Base-by-base conservation (phyloP, 2,888 invertebrate genomes). In the Cheilosia vulpina region DNA sequence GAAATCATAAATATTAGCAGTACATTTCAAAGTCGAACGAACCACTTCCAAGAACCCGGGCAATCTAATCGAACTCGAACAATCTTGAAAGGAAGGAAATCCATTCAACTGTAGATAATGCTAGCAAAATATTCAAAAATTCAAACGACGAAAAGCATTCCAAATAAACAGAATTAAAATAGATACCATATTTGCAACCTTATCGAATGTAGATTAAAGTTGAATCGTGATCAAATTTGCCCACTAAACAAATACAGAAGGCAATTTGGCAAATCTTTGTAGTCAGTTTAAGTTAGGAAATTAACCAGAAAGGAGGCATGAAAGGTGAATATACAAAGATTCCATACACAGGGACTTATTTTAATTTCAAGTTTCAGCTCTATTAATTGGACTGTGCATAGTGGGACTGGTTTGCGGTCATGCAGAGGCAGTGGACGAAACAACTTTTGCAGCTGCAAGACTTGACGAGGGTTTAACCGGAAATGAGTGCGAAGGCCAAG, bases 401-500 rank as follows among this genome's bases (percentile, higher is more conserved):
- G 38, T 58, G 11, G 68, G 73, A 11, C 57, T 34, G 43, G 17
- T 6, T 11, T 53, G n/a, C n/a, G 34, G 34, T 21, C 2, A 17
- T 24, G 19, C 11, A n/a, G 19, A 38, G 2, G 47, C 60, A 21
- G 41, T 7, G 5, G 43, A 7, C 2, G 4, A 13, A 31, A 45
- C 27, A 5, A 43, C 41, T 43, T 9, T 21, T 19, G 19, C 13
- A 17, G 17, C 13, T 27, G 6, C 17, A 3, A 27, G 21, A 21
- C 1, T 6, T 2, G 11, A 60, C 19, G 57, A 60, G 13, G 72
- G 5, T 21, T 43, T 80, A 1, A 60, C 41, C 0, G 84, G 84
- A 11, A 69, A 84, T 27, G 84, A 84, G 17, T 90, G 91, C 31
- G 43, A 80, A 2, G 45, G 77, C 15, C 78, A 89, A 66, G 62